A percentile compares a stretch with the other conserved stretches of the same genome.
phyloP scores from a whole-genome alignment of 2,113 vertebrate genomes.

The Malurus elegans region DNA sequence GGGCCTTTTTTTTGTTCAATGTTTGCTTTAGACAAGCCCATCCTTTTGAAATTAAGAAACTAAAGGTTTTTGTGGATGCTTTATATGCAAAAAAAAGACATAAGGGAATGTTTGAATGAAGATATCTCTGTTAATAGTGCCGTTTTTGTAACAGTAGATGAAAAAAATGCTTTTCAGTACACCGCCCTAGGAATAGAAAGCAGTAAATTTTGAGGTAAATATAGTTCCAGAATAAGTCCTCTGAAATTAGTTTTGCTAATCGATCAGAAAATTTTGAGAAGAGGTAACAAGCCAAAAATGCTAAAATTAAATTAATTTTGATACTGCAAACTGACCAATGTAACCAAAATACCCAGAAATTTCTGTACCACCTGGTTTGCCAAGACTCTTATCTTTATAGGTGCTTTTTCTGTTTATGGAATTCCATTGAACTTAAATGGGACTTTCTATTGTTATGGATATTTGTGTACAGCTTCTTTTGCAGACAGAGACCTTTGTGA shows the following conservation, averaged over 20 bases:
- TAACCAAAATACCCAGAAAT: neutral
- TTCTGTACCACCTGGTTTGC: neutral
- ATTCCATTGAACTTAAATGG: neutral
- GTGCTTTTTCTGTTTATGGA: neutral
- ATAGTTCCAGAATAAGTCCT: neutral
- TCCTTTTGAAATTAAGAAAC: neutral
- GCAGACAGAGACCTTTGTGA: neutral
- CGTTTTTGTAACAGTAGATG: neutral
- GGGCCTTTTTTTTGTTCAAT: neutral
- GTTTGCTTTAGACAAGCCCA: neutral
- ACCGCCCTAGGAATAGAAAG: constrained; percentile 19
- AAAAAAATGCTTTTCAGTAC: neutral
- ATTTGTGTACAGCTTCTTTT: neutral
- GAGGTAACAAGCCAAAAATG: neutral
- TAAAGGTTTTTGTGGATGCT: neutral
- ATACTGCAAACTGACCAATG: neutral
- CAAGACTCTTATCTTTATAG: neutral
- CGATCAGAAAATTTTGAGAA: neutral
- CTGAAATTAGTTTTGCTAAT: neutral
- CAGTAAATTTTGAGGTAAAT: constrained; percentile 16
- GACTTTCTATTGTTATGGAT: neutral
- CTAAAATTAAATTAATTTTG: neutral
- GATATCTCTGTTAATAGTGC: neutral
- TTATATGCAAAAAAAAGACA: neutral
- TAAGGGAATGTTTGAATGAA: neutral